These are phyloP conservation scores for Hylyphantes graminicola DNA, from an alignment of 1,140 invertebrate species.

Conservation along the genomic window DNA sequence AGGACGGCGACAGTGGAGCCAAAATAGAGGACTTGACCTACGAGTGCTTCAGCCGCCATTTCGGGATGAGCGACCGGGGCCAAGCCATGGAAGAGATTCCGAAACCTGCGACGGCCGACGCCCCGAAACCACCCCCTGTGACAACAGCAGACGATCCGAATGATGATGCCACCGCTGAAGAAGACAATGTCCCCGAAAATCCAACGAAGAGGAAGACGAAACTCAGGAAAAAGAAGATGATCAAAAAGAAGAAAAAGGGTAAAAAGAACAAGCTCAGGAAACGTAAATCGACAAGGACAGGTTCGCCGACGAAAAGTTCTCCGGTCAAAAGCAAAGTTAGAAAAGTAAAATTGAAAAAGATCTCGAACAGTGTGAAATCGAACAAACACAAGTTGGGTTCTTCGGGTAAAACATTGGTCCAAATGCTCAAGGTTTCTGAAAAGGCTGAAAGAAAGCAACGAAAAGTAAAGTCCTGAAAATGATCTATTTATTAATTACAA, in stretches of 20 bases:
- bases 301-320: not conserved
- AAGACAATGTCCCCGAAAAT: not conserved
- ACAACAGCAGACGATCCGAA: not conserved
- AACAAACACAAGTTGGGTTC: not conserved
- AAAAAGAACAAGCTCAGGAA: conserved; percentile 13
- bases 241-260: conserved; percentile 4
- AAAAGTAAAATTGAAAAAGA: conserved; percentile 1
- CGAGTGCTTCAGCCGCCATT: conserved; percentile 36
- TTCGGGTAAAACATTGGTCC: conserved; percentile 21
- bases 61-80: conserved; percentile 1
- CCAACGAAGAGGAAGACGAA: not conserved
- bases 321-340: not conserved
- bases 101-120: not conserved
- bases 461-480: not conserved
- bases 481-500: not conserved
- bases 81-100: conserved; percentile 32
- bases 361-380: not conserved
- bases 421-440: conserved; percentile 41
- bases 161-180: not conserved
- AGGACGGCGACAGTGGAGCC: conserved; percentile 7
- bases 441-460: not conserved
- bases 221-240: conserved; percentile 22
- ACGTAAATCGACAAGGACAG: not conserved
- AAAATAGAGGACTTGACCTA: conserved; percentile 32
- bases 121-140: not conserved